phyloP scores from a whole-genome alignment of 2,797 vertebrate genomes.

The Propithecus deckenii region DNA sequence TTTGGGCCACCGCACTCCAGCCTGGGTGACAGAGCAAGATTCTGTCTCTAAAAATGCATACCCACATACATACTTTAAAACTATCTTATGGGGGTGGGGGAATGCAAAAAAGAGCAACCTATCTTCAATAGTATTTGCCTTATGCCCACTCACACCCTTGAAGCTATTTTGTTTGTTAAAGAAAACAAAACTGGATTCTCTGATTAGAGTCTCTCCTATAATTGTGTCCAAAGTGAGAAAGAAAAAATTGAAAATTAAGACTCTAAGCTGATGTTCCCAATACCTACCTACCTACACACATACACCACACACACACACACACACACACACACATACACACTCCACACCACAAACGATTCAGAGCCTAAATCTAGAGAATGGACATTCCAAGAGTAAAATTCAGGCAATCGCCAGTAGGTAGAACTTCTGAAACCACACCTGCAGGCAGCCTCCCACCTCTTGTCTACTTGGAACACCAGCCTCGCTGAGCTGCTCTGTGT shows the following conservation, averaged over 20 bases:
- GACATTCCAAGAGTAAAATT: background rate
- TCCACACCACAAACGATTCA: background rate
- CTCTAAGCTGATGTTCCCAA: background rate
- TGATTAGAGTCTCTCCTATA: background rate
- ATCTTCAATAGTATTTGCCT: background rate
- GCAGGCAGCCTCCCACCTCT: background rate
- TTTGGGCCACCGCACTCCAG: background rate
- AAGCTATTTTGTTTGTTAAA: conserved; percentile 21
- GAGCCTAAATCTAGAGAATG: background rate
- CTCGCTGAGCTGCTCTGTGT: background rate
- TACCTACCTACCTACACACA: background rate
- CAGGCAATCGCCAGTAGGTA: background rate
- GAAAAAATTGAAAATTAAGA: background rate
- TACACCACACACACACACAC: background rate
- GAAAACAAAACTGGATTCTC: background rate
- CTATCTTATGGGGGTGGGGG: too few relatives aligned
- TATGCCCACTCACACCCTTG: background rate
- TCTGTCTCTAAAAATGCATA: background rate
- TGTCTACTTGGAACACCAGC: background rate
- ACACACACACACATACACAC: background rate
- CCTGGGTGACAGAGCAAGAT: background rate
- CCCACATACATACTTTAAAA: background rate
- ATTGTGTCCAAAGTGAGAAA: conserved; percentile 46
- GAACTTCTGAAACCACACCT: background rate
- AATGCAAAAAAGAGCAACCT: too few relatives aligned